Evolutionary conservation across 1,140 invertebrate genomes (phyloP), one percentile per base, ranked within the genome.

Genomic region (Ceratitis capitata): DNA sequence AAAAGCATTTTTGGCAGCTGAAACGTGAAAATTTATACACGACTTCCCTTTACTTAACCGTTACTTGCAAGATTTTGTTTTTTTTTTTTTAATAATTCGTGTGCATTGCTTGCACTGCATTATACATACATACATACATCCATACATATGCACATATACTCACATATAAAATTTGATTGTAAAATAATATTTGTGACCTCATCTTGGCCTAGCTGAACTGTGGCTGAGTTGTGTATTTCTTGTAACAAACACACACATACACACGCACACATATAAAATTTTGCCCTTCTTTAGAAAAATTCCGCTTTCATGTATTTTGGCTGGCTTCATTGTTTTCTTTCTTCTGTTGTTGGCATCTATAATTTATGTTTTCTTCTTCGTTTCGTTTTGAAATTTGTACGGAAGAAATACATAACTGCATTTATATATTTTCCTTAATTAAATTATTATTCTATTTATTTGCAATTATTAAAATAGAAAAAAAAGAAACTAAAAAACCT

Each of bases 1-100:
- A 78, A 78, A 78, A 78, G 39, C 69, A 78, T 78, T 78, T 78
- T 78, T 78, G 69, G 39, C 69, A 78, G 69, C 69, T 78, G 39
- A 45, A 78, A 78, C 42, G 45, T 78, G 42, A 78, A 78, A 78
- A 78, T 78, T 42, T 78, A 78, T 78, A 47, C 19, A 78, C 69
- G 39, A 78, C 69, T 78, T 45, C 69, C 42, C 69, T 78, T 47
- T 23, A 23, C n/a, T 42, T 42, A n/a, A n/a, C 69, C 45, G 19
- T 78, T 78, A 78, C 69, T 78, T 78, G 69, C 10, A 42, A 45
- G 69, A 45, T 23, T 78, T 19, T 45, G 32, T 45, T 74, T 74
- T 39, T 42, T 16, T 12, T 56, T 10, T 56, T 10, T 56, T 56
- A 19, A 19, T 56, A 7, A 7, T 61, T 61, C 19, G 19, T 16